Percentiles rank a stretch among this genome's conserved stretches.
Evolutionary conservation across 2,113 vertebrate species (phyloP).

Genomic region (Odobenus rosmarus): DNA sequence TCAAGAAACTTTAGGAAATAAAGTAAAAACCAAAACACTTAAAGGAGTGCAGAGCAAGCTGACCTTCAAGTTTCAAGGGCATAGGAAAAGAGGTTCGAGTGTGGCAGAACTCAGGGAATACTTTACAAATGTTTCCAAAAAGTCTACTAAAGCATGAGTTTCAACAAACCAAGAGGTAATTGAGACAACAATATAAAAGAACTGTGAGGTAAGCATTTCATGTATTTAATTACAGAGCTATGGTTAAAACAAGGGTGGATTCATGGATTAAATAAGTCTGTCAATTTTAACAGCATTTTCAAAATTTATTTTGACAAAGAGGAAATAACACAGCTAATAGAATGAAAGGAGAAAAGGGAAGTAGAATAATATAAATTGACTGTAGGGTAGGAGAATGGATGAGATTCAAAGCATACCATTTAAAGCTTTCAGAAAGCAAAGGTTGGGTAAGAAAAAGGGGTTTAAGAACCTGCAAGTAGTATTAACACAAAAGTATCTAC

Average conservation of each 20-base stretch:
- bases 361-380: background rate
- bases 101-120: background rate
- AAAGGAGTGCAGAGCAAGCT: background rate
- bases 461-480: background rate
- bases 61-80: background rate
- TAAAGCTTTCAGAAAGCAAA: background rate
- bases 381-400: background rate
- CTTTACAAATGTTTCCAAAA: background rate
- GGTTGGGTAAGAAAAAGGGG: background rate
- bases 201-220: background rate
- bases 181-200: background rate
- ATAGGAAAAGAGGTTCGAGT: background rate
- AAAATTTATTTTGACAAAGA: background rate
- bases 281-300: background rate
- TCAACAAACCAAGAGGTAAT: background rate
- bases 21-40: background rate
- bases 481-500: background rate
- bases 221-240: background rate
- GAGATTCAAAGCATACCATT: background rate
- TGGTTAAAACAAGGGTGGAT: background rate
- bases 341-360: background rate
- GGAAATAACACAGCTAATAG: background rate
- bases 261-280: background rate
- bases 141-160: background rate
- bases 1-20: constrained; percentile 3